These are phyloP conservation scores for Trachemys scripta DNA, from an alignment of 2,113 vertebrate genomes.

Conservation along the genomic window DNA sequence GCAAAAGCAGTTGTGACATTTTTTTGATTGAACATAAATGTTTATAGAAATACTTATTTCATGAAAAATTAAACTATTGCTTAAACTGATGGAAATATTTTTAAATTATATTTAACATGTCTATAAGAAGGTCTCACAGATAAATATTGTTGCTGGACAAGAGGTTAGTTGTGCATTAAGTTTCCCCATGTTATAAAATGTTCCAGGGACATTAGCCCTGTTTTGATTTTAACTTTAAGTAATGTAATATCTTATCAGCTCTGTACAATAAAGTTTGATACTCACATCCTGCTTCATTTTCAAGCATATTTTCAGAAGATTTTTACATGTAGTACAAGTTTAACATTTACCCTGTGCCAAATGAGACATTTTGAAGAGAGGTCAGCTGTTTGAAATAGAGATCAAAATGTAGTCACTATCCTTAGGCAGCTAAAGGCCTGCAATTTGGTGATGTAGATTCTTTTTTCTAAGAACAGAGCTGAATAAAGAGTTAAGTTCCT, in stretches of 20 bases:
- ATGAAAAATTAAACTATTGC: slow-evolving; percentile 74
- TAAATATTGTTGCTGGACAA: slow-evolving; percentile 59
- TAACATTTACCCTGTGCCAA: slow-evolving; percentile 50
- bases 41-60: slow-evolving; percentile 81
- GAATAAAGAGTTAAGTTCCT: background rate
- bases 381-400: slow-evolving; percentile 12
- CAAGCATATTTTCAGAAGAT: slow-evolving; percentile 58
- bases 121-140: slow-evolving; percentile 68
- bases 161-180: slow-evolving; percentile 56
- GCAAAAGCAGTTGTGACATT: slow-evolving; percentile 70
- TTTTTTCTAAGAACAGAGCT: background rate
- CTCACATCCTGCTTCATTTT: slow-evolving; percentile 52
- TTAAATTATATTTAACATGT: slow-evolving; percentile 73
- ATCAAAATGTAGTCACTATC: background rate
- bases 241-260: slow-evolving; percentile 63
- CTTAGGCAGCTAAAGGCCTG: background rate
- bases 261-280: slow-evolving; percentile 71
- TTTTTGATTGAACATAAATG: slow-evolving; percentile 67
- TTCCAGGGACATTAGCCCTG: slow-evolving; percentile 57
- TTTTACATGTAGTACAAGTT: slow-evolving; percentile 33
- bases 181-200: slow-evolving; percentile 67
- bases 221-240: slow-evolving; percentile 52
- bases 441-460: background rate
- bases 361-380: slow-evolving; percentile 34
- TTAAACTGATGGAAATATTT: slow-evolving; percentile 78